Evolutionary conservation across 2,113 vertebrate species (phyloP), one percentile per base, ranked within the genome.

Genomic region (Vanacampus margaritifer): DNA sequence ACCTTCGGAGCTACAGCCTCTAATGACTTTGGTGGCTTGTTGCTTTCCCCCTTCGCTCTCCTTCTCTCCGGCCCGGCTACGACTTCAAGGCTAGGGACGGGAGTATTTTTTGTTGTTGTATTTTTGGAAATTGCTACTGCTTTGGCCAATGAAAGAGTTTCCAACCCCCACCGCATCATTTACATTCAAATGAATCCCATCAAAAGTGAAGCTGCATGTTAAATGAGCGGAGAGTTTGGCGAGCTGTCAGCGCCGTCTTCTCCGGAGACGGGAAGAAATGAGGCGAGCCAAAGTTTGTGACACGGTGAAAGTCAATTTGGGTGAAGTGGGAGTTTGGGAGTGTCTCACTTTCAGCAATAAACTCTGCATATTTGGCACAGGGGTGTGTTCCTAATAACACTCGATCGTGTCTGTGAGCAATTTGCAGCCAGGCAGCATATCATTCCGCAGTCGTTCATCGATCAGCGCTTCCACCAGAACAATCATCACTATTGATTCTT

Each of bases 121-220:
- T 23, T 28, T 32, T 57, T 53, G 53, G 68, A 79, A 67, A 53
- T 73, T 67, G 64, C 43, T 45, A 16, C 58, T 11, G 0, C 46
- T 35, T 61, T 50, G 57, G 48, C 84, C 71, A 80, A 76, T 73
- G 64, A 78, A 78, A 79, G 71, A 69, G 23, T 79, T 80, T 79
- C 83, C 68, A 81, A 85, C 81, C 68, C 79, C 84, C 80, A 67
- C 67, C 36, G 60, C 69, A 64, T 87, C 68, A 88, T 89, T 89
- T 86, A 81, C 73, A 88, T 89, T 88, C 81, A 87, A 89, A 90
- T 90, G 70, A 88, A 89, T 88, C 79, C 84, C 84, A 87, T 88
- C 89, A 86, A 87, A 88, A 84, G 83, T 74, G 60, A 77, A 76
- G 83, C 67, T 58, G 84, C 84, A 83, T 84, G 66, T 82, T 81